These are phyloP conservation scores for Ectemnius continuus DNA, from an alignment of 2,888 invertebrate species.

Conservation along the genomic window DNA sequence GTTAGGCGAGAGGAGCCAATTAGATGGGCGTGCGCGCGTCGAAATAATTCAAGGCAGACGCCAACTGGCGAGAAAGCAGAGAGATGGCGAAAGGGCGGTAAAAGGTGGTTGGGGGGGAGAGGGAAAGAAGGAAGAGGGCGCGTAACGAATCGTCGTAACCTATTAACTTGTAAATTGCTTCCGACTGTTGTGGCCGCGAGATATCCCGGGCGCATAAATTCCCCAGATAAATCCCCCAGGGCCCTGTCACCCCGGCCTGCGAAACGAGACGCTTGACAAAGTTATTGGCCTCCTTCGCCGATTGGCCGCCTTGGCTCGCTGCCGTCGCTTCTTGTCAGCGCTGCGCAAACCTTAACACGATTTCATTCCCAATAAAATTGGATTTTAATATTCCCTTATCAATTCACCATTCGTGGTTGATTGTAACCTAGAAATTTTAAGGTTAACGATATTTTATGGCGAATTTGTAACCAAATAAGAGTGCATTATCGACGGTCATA, in stretches of 20 bases:
- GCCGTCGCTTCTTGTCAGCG: background rate
- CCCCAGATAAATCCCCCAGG: conserved; percentile 57
- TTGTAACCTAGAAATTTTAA: too few relatives aligned
- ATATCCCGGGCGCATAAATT: conserved; percentile 55
- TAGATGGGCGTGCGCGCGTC: conserved; percentile 63
- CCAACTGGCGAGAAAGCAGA: conserved; percentile 22
- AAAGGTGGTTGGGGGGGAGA: conserved; percentile 26
- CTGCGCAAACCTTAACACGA: too few relatives aligned
- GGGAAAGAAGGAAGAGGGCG: conserved; percentile 17
- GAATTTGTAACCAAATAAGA: too few relatives aligned
- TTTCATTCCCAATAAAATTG: too few relatives aligned
- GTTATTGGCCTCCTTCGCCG: conserved; percentile 41
- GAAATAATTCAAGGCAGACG: conserved; percentile 58
- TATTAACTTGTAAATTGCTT: conserved; percentile 78
- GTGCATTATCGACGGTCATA: too few relatives aligned
- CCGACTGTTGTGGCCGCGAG: conserved; percentile 69
- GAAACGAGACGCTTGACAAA: conserved; percentile 52
- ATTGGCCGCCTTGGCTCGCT: conserved; percentile 8
- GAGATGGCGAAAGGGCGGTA: background rate
- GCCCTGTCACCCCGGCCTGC: conserved; percentile 34
- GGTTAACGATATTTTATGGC: too few relatives aligned
- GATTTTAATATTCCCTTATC: too few relatives aligned
- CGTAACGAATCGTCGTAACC: conserved; percentile 70
- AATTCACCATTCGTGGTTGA: too few relatives aligned
- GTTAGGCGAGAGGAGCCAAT: conserved; percentile 51